phyloP scores from a whole-genome alignment of 2,888 invertebrate species.

The Pristionchus exspectatus region DNA sequence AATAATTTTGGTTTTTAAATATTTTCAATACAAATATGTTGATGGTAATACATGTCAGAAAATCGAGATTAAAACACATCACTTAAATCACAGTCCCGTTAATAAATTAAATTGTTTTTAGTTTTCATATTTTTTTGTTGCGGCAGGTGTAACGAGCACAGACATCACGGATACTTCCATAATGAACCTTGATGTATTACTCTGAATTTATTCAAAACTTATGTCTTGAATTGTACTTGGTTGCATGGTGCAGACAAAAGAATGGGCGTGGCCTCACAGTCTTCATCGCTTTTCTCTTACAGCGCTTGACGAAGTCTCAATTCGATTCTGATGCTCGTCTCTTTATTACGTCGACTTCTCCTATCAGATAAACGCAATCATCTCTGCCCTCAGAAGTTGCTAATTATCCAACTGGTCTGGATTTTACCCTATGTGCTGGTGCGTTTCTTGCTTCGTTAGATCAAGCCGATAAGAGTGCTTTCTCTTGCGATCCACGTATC shows the following conservation, averaged over 20 bases:
- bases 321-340: conserved; percentile 10
- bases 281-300: not conserved
- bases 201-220: no score
- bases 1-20: not conserved
- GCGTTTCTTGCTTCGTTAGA: conserved; percentile 56
- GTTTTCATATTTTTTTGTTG: no score
- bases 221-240: not conserved
- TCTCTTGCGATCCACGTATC: not conserved
- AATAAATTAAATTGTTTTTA: no score
- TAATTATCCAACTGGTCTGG: conserved; percentile 72
- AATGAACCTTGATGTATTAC: no score
- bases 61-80: no score
- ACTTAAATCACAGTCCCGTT: no score
- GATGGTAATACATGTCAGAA: no score
- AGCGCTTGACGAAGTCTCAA: not conserved
- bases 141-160: no score
- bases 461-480: not conserved
- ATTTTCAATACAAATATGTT: no score
- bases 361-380: conserved; percentile 52
- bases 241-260: not conserved
- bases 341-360: conserved; percentile 11
- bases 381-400: conserved; percentile 66
- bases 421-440: conserved; percentile 76
- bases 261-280: conserved; percentile 28
- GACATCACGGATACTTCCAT: no score